Percentiles rank a stretch among this genome's conserved stretches.
These are phyloP conservation scores for Tenrec ecaudatus DNA, from an alignment of 2,113 vertebrate genomes.

Conservation along the genomic window DNA sequence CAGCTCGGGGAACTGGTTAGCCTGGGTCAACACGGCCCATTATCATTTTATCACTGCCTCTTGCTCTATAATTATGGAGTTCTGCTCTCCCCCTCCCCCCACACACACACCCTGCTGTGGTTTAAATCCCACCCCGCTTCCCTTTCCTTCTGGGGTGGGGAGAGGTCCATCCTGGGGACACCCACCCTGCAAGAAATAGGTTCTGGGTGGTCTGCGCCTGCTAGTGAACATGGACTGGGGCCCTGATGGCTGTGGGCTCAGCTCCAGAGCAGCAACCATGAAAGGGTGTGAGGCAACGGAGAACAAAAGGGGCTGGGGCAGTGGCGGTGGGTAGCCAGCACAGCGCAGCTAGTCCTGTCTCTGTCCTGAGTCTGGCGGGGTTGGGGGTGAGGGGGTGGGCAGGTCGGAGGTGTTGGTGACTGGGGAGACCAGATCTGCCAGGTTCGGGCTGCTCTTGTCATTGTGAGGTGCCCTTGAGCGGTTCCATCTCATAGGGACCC, in stretches of 20 bases:
- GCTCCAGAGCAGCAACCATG: neutral
- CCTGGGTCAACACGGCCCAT: conserved; percentile 84
- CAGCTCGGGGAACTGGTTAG: conserved; percentile 81
- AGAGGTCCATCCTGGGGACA: neutral
- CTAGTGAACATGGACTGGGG: fast-evolving
- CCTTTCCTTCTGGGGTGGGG: neutral
- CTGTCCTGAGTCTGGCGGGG: too few relatives aligned
- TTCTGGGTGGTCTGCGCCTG: neutral
- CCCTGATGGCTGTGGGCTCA: neutral
- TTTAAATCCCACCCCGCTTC: neutral
- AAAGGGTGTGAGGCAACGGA: neutral
- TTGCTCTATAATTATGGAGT: conserved; percentile 85
- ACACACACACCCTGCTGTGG: neutral
- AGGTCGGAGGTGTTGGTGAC: neutral
- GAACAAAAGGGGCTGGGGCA: neutral
- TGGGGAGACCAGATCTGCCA: neutral
- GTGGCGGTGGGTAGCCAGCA: fast-evolving
- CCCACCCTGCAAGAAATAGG: neutral
- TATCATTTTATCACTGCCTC: conserved; percentile 86
- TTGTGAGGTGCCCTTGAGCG: too few relatives aligned
- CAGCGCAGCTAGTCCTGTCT: neutral
- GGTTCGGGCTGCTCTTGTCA: too few relatives aligned
- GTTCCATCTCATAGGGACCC: too few relatives aligned
- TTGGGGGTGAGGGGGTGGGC: too few relatives aligned
- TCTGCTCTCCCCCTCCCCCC: neutral